Evolutionary conservation across 2,888 invertebrate species (phyloP), one percentile per base, ranked within the genome.

Genomic region (Sabatieria punctata): DNA sequence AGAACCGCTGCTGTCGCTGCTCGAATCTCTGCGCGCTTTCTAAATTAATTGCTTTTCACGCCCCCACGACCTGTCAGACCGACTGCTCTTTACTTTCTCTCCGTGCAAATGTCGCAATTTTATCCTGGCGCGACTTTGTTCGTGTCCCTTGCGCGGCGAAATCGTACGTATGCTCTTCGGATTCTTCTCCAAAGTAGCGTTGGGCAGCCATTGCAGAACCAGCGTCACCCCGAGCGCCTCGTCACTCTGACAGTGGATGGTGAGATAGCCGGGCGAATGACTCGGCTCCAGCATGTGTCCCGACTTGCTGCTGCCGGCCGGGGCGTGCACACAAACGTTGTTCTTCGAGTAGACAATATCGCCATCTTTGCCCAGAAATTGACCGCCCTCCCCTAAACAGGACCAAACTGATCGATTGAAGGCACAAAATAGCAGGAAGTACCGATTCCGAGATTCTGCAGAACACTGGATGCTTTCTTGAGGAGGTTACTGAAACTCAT

Each of bases 301-400:
- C 44, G 82, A 76, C 51, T 82, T 11, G 8, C 30, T 30, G 30
- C 8, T 15, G 30, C 30, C 75, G 0, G 82, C 80, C 41, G 86
- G 85, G 4, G 89, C 88, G 72, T 93, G 91, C 40, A 93, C 89
- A 68, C 91, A 93, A 30, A 93, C 88, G 69, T 93, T 91, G 67
- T 93, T 93, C 71, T 91, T 93, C 48, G 71, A 71, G 57, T 66
- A 73, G 41, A 73, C 68, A 18, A 73, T 68, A 55, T 73, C 73
- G 13, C 71, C 72, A 56, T 72, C 71, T 26, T 69, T 56, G 25
- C 63, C 63, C 37, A 59, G 48, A 46, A 62, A 60, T 46, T 4
- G 35, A 2, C 4, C 22, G 18, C 4, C 21, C 15, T 30, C 42
- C 4, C 42, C 42, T 42, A 18, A 8, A 41, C 6, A n/a, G 37